Evolutionary conservation across 2,888 invertebrate genomes (phyloP).

Genomic region (Heliconius sara): DNA sequence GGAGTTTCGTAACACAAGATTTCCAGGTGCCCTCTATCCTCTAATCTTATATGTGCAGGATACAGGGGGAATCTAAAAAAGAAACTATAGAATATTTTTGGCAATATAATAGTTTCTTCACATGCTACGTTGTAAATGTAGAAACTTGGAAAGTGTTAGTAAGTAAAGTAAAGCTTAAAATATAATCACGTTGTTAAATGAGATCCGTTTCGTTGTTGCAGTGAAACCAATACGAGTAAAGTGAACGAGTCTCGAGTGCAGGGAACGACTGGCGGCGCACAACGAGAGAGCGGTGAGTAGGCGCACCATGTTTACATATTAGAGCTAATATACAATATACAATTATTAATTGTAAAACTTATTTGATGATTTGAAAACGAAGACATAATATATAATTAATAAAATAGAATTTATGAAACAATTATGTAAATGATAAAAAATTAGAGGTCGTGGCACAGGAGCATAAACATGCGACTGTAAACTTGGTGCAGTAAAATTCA

Average conservation of each 20-base stretch:
- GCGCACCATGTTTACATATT: conserved; percentile 16
- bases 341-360: too few species aligned
- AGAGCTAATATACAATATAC: too few species aligned
- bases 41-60: not conserved
- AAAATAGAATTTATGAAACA: too few species aligned
- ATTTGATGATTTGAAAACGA: too few species aligned
- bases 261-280: conserved; percentile 73
- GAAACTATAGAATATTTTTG: not conserved
- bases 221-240: conserved; percentile 81
- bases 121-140: not conserved
- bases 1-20: not conserved
- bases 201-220: conserved; percentile 63
- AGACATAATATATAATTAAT: too few species aligned
- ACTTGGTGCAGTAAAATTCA: too few species aligned
- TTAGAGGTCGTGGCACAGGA: too few species aligned
- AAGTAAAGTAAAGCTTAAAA: not conserved
- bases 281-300: conserved; percentile 79
- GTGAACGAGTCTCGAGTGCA: conserved; percentile 82
- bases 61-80: not conserved
- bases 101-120: too few species aligned
- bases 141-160: not conserved
- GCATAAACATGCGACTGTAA: too few species aligned
- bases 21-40: not conserved
- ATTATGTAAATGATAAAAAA: too few species aligned
- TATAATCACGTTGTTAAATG: conserved; percentile 5